Evolutionary conservation across 2,113 vertebrate species (phyloP).

Genomic region (Puntigrus tetrazona): DNA sequence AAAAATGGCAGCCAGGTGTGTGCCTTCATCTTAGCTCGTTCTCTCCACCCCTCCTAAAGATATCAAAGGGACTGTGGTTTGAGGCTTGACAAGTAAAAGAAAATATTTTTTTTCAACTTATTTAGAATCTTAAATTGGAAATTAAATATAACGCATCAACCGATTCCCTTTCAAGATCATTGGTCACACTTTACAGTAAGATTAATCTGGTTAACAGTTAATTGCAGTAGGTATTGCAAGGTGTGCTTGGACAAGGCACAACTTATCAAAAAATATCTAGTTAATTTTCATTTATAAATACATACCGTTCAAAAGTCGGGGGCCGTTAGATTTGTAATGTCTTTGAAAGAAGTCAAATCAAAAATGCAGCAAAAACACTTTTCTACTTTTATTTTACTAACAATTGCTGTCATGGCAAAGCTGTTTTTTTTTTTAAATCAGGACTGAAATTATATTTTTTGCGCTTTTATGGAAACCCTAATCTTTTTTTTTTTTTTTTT

Average conservation of each 20-base stretch:
- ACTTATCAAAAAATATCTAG: neutral
- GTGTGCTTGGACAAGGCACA: neutral
- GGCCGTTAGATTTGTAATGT: neutral
- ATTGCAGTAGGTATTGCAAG: neutral
- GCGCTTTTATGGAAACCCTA: neutral
- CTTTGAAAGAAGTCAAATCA: neutral
- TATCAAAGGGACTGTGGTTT: conserved; percentile 33
- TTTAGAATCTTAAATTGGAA: conserved; percentile 24
- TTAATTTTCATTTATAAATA: neutral
- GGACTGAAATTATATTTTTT: too few relatives aligned
- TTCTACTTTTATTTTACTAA: neutral
- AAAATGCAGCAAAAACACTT: neutral
- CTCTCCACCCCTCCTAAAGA: neutral
- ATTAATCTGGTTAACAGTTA: conserved; percentile 1
- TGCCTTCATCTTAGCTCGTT: conserved; percentile 55
- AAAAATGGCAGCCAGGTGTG: conserved; percentile 47
- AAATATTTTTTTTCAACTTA: neutral
- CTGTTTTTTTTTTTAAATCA: neutral
- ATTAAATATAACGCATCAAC: conserved; percentile 37
- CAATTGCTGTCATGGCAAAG: neutral
- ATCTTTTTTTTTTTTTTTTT: neutral
- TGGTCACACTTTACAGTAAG: conserved; percentile 16
- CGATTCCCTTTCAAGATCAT: conserved; percentile 48
- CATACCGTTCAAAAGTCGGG: neutral
- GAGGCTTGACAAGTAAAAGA: conserved; percentile 41